Conservation (phyloP, 2,113 vertebrate genomes). For the Cathartes aura region DNA sequence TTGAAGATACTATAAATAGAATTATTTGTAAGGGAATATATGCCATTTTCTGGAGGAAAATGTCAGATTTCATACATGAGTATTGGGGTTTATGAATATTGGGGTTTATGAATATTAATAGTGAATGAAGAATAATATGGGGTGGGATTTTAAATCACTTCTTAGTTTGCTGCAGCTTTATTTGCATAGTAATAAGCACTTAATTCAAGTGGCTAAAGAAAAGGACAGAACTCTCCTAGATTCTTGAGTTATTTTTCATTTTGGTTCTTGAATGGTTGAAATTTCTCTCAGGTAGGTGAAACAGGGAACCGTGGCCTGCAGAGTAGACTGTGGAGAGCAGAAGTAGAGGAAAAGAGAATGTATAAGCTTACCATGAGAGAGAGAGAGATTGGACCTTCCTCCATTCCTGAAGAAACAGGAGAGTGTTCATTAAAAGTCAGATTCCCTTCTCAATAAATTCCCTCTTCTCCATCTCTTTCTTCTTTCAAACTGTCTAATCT, state of each 20-base stretch:
- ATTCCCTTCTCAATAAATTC: background rate
- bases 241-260: background rate
- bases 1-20: background rate
- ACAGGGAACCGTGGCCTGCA: accelerated
- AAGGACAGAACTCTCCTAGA: background rate
- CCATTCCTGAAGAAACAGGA: background rate
- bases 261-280: background rate
- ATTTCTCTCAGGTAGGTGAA: background rate
- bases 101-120: background rate
- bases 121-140: background rate
- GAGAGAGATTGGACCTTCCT: background rate
- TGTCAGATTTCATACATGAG: background rate
- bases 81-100: background rate
- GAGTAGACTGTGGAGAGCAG: background rate
- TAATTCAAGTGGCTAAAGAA: background rate
- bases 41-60: background rate
- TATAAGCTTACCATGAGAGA: background rate
- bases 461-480: background rate
- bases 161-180: background rate
- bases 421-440: background rate
- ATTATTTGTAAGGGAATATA: background rate
- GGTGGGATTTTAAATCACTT: background rate
- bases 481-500: background rate
- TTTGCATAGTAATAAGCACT: background rate
- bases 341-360: background rate